Evolutionary conservation across 2,888 invertebrate species (phyloP).

Genomic region (Portevinia maculata): DNA sequence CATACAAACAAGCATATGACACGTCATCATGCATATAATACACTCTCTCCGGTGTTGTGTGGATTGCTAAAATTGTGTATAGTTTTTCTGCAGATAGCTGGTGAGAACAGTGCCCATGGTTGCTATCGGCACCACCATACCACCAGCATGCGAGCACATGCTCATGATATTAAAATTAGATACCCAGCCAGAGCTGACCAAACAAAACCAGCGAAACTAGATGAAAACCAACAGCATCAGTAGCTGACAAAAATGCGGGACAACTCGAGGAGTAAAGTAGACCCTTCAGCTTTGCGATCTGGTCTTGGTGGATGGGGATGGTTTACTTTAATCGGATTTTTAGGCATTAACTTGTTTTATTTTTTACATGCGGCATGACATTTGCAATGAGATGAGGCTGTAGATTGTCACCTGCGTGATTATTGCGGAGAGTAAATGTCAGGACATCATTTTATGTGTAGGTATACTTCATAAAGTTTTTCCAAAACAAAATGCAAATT

Average conservation of each 20-base stretch:
- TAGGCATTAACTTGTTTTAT: too few relatives aligned
- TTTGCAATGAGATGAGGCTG: too few relatives aligned
- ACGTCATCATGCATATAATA: constrained; percentile 16
- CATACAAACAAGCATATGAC: constrained; percentile 49
- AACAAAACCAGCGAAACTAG: constrained; percentile 41
- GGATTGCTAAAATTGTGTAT: constrained; percentile 15
- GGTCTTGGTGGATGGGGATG: constrained; percentile 29
- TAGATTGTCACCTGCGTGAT: too few relatives aligned
- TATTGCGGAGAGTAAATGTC: too few relatives aligned
- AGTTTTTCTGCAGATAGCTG: neutral
- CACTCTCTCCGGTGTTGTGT: constrained; percentile 21
- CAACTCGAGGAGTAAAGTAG: constrained; percentile 28
- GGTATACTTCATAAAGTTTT: too few relatives aligned
- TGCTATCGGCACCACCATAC: neutral
- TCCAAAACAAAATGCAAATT: too few relatives aligned
- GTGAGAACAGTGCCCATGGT: constrained; percentile 17
- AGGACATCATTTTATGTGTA: too few relatives aligned
- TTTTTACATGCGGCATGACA: too few relatives aligned
- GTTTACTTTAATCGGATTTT: constrained; percentile 23
- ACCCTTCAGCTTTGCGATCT: constrained; percentile 35
- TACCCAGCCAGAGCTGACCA: constrained; percentile 7
- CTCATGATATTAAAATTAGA: constrained; percentile 45
- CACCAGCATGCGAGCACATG: neutral
- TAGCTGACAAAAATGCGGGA: constrained; percentile 33
- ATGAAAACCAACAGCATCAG: constrained; percentile 39